Conservation (phyloP, 2,797 vertebrate species). For the Coilia nasus region DNA sequence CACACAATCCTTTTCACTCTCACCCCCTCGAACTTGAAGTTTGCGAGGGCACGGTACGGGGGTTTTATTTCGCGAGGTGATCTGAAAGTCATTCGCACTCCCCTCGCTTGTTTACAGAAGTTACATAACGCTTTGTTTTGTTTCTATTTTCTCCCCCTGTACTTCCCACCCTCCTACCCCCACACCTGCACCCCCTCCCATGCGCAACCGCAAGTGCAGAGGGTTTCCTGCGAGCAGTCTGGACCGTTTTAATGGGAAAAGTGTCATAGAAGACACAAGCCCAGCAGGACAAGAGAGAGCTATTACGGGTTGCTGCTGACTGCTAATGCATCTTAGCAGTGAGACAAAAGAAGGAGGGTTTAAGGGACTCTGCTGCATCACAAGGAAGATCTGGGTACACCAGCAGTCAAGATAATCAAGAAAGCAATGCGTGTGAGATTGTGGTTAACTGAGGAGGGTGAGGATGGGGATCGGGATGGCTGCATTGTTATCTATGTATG, state of each 20-base stretch:
- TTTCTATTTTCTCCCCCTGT: neutral
- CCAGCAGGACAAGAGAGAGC: constrained; percentile 71
- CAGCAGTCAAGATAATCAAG: constrained; percentile 52
- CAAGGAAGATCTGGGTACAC: constrained; percentile 61
- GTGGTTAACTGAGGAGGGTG: too few relatives aligned
- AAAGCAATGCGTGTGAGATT: too few relatives aligned
- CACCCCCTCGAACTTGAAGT: neutral
- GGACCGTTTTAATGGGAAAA: constrained; percentile 74
- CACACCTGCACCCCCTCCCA: neutral
- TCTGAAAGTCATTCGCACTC: constrained; percentile 61
- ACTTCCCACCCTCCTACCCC: neutral
- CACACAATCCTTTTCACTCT: constrained; percentile 44
- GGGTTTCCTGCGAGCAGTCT: constrained; percentile 65
- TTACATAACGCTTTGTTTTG: constrained; percentile 74
- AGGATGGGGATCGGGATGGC: too few relatives aligned
- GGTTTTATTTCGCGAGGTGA: constrained; percentile 37
- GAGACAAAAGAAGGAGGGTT: constrained; percentile 73
- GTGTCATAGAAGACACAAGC: constrained; percentile 73
- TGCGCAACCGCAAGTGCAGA: constrained; percentile 51
- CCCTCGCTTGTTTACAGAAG: constrained; percentile 68
- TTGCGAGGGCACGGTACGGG: neutral
- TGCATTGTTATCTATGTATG: too few relatives aligned
- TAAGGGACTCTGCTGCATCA: constrained; percentile 74
- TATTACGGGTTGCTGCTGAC: constrained; percentile 75
- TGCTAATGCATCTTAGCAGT: constrained; percentile 75